These are phyloP conservation scores for Toxotes chatareus DNA, from an alignment of 2,113 vertebrate species.

Conservation along the genomic window DNA sequence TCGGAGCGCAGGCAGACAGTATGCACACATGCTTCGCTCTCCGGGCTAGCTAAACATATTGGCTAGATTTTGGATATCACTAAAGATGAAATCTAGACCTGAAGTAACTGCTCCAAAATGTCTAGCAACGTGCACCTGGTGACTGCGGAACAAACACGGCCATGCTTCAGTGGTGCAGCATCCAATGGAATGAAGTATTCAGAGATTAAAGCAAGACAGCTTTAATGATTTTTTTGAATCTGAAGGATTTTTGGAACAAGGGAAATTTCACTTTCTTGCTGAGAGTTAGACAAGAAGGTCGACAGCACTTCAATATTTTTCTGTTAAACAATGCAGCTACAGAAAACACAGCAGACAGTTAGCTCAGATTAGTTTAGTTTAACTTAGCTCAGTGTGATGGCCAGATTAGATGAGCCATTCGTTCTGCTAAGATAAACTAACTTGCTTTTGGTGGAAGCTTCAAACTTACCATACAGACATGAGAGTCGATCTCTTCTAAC, in stretches of 20 bases:
- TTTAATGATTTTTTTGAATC: background rate
- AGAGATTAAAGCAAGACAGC: constrained; percentile 22
- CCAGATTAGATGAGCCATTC: background rate
- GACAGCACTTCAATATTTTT: background rate
- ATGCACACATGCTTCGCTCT: constrained; percentile 63
- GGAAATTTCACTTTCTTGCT: background rate
- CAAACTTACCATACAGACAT: background rate
- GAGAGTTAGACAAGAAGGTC: too few relatives aligned
- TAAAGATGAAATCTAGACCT: constrained; percentile 69
- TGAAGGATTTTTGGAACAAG: background rate
- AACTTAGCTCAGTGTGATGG: background rate
- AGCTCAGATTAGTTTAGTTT: background rate
- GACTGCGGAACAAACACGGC: constrained; percentile 36
- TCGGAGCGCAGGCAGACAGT: constrained; percentile 65
- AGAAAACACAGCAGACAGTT: background rate
- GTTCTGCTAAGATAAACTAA: background rate
- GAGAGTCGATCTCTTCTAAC: background rate
- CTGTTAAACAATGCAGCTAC: background rate
- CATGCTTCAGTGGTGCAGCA: constrained; percentile 14
- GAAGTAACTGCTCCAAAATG: constrained; percentile 67
- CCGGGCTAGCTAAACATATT: constrained; percentile 43
- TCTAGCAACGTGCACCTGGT: constrained; percentile 54
- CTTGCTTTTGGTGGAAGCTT: background rate
- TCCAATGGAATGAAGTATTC: constrained; percentile 25
- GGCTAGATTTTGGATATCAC: constrained; percentile 62